Evolutionary conservation across 2,797 vertebrate species (phyloP).

Genomic region (Phylloscopus collybita): DNA sequence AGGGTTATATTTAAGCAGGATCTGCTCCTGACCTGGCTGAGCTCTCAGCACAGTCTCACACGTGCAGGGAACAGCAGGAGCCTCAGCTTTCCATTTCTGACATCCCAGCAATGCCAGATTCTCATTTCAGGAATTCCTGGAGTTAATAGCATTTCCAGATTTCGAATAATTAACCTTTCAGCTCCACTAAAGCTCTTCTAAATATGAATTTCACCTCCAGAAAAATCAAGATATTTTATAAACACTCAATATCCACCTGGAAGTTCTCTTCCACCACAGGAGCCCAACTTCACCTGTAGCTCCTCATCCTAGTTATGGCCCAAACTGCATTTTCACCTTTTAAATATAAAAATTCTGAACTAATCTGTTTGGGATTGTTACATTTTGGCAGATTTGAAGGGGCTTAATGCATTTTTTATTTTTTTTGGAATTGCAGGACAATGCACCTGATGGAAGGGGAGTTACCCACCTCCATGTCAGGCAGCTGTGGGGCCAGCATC

Average conservation of each 20-base stretch:
- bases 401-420: background rate
- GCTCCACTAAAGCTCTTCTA: background rate
- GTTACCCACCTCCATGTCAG: conserved; percentile 91
- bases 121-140: background rate
- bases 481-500: conserved; percentile 87
- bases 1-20: conserved; percentile 1
- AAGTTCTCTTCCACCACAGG: background rate
- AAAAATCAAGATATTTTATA: background rate
- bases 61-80: background rate
- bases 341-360: background rate
- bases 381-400: background rate
- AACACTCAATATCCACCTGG: rapidly evolving
- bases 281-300: background rate
- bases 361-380: background rate
- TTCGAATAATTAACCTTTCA: background rate
- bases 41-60: background rate
- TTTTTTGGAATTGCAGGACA: conserved; percentile 79
- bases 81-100: background rate
- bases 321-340: background rate
- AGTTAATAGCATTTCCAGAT: background rate
- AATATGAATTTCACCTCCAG: background rate
- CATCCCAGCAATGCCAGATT: background rate
- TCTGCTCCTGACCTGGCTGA: background rate
- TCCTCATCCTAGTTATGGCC: background rate
- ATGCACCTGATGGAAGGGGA: conserved; percentile 88